These are phyloP conservation scores for Apus apus DNA, from an alignment of 2,113 vertebrate genomes.

Conservation along the genomic window DNA sequence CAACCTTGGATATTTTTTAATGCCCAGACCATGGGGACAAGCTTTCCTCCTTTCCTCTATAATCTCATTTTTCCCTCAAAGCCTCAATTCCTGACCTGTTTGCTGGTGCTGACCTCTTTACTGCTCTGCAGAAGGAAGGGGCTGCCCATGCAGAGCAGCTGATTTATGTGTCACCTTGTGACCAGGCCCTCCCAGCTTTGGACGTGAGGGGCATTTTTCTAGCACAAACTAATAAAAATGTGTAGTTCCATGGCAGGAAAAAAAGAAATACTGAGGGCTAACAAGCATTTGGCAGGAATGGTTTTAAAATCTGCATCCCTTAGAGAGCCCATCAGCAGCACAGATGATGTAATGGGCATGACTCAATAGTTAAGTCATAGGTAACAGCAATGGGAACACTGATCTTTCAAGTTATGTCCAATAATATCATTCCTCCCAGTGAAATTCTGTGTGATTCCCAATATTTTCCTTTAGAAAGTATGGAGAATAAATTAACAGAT, in stretches of 20 bases:
- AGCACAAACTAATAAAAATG: neutral
- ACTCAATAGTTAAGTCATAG: neutral
- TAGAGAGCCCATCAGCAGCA: neutral
- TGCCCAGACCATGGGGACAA: neutral
- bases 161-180: neutral
- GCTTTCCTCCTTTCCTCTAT: neutral
- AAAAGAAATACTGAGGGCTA: neutral
- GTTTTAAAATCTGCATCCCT: neutral
- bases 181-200: neutral
- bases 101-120: neutral
- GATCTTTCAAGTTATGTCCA: neutral
- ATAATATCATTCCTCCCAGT: neutral
- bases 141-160: neutral
- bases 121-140: neutral
- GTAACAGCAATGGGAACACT: neutral
- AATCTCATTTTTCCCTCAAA: neutral
- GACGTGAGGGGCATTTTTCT: neutral
- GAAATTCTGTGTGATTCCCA: neutral
- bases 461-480: neutral
- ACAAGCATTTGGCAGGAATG: neutral
- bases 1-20: neutral
- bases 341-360: neutral
- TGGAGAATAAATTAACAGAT: neutral
- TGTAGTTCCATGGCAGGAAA: neutral
- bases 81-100: neutral